phyloP scores from a whole-genome alignment of 2,797 vertebrate species.

The Rhinichthys osculus region DNA sequence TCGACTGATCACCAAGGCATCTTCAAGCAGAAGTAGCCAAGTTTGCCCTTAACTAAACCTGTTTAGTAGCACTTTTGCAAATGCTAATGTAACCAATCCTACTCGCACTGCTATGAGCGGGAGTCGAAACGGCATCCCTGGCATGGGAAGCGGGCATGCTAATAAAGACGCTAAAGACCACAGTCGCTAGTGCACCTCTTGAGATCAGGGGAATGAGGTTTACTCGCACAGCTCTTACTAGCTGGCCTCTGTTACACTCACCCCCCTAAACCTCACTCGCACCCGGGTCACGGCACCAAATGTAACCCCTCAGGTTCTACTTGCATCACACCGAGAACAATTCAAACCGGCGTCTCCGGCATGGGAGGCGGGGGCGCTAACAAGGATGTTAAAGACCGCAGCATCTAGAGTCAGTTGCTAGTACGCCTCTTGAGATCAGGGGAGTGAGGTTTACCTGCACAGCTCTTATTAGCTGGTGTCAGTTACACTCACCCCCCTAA shows the following conservation, averaged over 20 bases:
- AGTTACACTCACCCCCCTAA: neutral
- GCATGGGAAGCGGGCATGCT: neutral
- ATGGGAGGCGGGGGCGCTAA: neutral
- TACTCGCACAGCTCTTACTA: neutral
- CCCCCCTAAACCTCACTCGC: neutral
- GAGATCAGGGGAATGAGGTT: neutral
- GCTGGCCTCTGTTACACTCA: neutral
- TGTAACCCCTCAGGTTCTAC: neutral
- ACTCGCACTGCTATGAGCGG: neutral
- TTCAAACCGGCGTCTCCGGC: neutral
- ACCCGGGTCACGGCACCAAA: neutral
- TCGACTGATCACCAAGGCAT: constrained; percentile 22
- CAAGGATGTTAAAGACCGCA: neutral
- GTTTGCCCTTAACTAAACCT: neutral
- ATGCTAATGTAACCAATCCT: neutral
- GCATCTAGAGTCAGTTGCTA: neutral
- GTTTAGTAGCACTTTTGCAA: neutral
- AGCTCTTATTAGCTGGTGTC: neutral
- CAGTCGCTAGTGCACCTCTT: neutral
- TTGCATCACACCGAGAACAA: neutral
- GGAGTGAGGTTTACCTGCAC: neutral
- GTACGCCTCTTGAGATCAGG: neutral
- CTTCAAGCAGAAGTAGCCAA: constrained; percentile 24
- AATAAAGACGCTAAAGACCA: neutral
- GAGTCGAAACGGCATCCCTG: neutral